phyloP scores from a whole-genome alignment of 1,140 invertebrate genomes.

The Drosophila bocki region DNA sequence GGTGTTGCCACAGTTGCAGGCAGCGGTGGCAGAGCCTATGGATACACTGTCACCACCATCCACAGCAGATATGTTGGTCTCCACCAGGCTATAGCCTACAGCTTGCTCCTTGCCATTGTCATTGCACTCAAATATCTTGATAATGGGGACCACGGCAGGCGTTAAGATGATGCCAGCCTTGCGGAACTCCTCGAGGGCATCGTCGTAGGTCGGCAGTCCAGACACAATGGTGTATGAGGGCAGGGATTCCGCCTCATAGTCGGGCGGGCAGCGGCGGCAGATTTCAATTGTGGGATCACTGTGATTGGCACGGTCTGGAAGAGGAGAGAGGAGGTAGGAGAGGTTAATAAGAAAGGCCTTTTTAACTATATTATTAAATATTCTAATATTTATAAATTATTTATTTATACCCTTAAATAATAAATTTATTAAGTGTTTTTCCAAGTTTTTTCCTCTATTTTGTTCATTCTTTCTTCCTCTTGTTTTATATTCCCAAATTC shows the following conservation, averaged over 20 bases:
- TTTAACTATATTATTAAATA: neutral
- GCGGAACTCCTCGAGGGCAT: constrained; percentile 87
- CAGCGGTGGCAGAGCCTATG: constrained; percentile 46
- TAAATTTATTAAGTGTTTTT: constrained; percentile 4
- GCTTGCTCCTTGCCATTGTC: constrained; percentile 59
- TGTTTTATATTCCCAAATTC: constrained; percentile 11
- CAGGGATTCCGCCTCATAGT: constrained; percentile 86
- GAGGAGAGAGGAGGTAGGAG: neutral
- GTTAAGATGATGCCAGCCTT: constrained; percentile 81
- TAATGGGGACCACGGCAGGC: constrained; percentile 72
- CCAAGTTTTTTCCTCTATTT: neutral
- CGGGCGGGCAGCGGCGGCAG: constrained; percentile 77
- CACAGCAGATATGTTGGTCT: constrained; percentile 38
- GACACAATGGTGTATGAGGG: constrained; percentile 88
- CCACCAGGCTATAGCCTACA: constrained; percentile 66
- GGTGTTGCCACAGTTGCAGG: constrained; percentile 62
- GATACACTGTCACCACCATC: constrained; percentile 65
- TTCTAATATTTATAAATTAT: too few species aligned
- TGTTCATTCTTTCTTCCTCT: too few species aligned
- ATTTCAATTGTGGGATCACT: constrained; percentile 75
- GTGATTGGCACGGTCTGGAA: constrained; percentile 81
- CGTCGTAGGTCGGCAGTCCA: constrained; percentile 88
- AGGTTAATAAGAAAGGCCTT: neutral
- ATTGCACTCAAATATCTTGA: constrained; percentile 78
- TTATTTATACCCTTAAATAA: neutral